These are phyloP conservation scores for Mermis nigrescens DNA, from an alignment of 2,888 invertebrate genomes.

Conservation along the genomic window DNA sequence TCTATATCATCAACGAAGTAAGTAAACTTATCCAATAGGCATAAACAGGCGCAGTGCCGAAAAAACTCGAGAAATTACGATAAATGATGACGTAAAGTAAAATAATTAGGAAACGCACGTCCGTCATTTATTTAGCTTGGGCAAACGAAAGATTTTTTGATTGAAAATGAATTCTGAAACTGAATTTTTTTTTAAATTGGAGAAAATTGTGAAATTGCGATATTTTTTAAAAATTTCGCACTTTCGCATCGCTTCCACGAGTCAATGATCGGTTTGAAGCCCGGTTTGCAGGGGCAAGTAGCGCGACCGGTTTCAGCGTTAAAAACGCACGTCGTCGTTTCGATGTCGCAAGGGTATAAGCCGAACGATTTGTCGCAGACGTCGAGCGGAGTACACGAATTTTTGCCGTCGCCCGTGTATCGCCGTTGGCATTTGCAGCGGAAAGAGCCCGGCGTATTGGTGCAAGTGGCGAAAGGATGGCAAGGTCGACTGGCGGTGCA, in stretches of 20 bases:
- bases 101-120: no score
- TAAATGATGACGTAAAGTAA: no score
- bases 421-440: constrained; percentile 9
- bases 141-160: no score
- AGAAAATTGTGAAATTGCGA: no score
- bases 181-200: no score
- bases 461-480: constrained; percentile 9
- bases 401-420: constrained; percentile 3
- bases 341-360: not conserved
- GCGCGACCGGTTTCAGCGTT: not conserved
- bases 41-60: no score
- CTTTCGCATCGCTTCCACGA: not conserved
- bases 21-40: no score
- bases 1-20: no score
- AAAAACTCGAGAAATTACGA: no score
- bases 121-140: no score
- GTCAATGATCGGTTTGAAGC: not conserved
- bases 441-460: constrained; percentile 10
- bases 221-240: no score
- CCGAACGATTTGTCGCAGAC: not conserved
- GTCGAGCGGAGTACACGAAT: not conserved
- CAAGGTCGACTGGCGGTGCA: constrained; percentile 7
- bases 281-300: not conserved
- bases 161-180: no score
- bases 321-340: not conserved